Base-by-base conservation (phyloP, 2,888 invertebrate genomes). In the Acanthopleura granulata region DNA sequence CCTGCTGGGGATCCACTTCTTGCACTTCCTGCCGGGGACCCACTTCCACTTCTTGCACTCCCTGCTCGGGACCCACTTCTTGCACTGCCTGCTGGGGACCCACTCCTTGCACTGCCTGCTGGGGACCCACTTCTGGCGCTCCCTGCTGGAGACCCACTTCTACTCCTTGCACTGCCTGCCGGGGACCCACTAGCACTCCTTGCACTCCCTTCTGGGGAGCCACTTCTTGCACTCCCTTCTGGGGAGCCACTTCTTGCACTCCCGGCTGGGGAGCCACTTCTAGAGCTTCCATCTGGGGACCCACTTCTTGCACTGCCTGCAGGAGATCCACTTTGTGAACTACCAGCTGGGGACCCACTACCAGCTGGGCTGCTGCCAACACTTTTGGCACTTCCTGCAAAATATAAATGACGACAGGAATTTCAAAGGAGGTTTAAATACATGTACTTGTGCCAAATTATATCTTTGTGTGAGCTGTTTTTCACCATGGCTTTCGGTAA, bases 261-360 rank as follows among this genome's bases (percentile, higher is more conserved):
- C 1, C n/a, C 25, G 1, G 6, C 30, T 40, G 40, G 40, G 40
- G 40, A 40, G 4, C 40, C 40, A 9, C 40, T 40, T 40, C 40
- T 40, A 40, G 40, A 40, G 25, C 74, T 74, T 49, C 49, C 66
- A 14, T 62, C 74, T 49, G 62, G 50, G 30, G 50, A 62, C 61
- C 77, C 75, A 40, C 73, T 62, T 70, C 74, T 73, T 40, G 61
- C 61, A 40, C 29, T 49, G 61, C 62, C 15, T 12, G 30, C 73
- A 30, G 18, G 61, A 62, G 30, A 16, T 4, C 30, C 49, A 1
- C 62, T 27, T 62, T 15, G 70, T 22, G 22, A 62, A 27, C 79
- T 80, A 18, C 76, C 77, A 16, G 57, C 77, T 16, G 76, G 78
- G 3, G 40, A 40, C 40, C 40, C 40, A 62, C 78, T 78, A 0